A percentile compares a stretch with the other conserved stretches of the same genome.
Conservation (phyloP, 2,888 invertebrate species). For the Nephrocerus scutellatus region DNA sequence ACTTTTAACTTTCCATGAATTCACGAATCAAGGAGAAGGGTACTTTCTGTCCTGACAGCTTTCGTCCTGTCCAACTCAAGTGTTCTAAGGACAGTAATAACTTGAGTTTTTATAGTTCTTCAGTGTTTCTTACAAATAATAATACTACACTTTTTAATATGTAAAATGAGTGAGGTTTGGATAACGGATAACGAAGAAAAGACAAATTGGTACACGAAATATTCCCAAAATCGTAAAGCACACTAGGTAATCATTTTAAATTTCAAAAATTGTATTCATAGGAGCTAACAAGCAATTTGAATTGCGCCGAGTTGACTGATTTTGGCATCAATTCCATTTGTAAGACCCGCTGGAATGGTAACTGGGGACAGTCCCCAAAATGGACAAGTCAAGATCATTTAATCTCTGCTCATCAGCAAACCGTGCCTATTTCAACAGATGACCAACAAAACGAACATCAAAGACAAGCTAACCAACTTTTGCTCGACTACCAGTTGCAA, state of each 20-base stretch:
- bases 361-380: conserved; percentile 38
- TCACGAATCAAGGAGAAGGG: no score
- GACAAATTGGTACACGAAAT: no score
- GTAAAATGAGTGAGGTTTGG: no score
- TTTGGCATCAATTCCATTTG: conserved; percentile 47
- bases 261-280: conserved; percentile 15
- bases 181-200: no score
- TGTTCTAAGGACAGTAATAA: no score
- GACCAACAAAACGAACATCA: conserved; percentile 37
- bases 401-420: conserved; percentile 36
- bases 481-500: conserved; percentile 48
- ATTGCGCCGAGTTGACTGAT: conserved; percentile 45
- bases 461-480: conserved; percentile 40
- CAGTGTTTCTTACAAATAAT: no score
- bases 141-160: no score
- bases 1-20: no score
- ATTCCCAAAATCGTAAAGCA: no score
- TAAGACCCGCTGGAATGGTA: conserved; percentile 45
- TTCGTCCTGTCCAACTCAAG: no score
- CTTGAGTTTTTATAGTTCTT: no score
- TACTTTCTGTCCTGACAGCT: no score
- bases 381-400: conserved; percentile 41
- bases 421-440: conserved; percentile 31
- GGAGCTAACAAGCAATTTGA: conserved; percentile 46
- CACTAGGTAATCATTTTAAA: not conserved